Evolutionary conservation across 1,140 invertebrate species (phyloP), one percentile per base, ranked within the genome.

Genomic region (Sarcophaga bullata): DNA sequence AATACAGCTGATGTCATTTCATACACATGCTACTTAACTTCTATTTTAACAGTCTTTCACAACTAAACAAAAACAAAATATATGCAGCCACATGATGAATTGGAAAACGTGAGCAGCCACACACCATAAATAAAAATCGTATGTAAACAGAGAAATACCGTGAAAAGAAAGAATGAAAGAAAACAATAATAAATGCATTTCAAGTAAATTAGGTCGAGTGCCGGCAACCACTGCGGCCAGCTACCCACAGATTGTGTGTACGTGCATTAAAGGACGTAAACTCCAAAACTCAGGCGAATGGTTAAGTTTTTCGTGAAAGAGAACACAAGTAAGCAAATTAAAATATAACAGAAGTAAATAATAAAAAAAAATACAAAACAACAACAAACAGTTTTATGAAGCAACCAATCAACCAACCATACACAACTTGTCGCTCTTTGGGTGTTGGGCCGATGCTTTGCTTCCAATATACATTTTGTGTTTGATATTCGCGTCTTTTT

Each of bases 251-350:
- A n/a, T 68, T 25, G 62, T 68, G 62, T 78, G 80, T 83, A 83
- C 82, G 82, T 83, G 82, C 82, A 83, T 83, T 81, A 73, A 83
- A 81, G 68, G 82, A 83, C 82, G 82, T 83, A 80, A 80, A 76
- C 50, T 17, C 47, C 17, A 11, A 68, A 13, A 73, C 46, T 49
- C 62, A 81, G 48, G 15, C n/a, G n/a, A n/a, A n/a, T n/a, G n/a
- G n/a, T n/a, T n/a, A n/a, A n/a, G n/a, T n/a, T n/a, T n/a, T 54
- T 46, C 19, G 11, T 48, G 6, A n/a, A 7, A 80, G 13, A 80
- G 15, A 2, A 13, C 52, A 62, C 49, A 37, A 62, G 17, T 37
- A 81, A 25, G 73, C 46, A 82, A 19, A 19, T n/a, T 52, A 37
- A 75, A 52, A 48, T 37, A 37, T 4, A 37, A 37, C 37, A 54